Percentiles rank a stretch among this genome's conserved stretches.
Conservation (phyloP, 2,797 vertebrate species). For the Microctenopoma lineatum region DNA sequence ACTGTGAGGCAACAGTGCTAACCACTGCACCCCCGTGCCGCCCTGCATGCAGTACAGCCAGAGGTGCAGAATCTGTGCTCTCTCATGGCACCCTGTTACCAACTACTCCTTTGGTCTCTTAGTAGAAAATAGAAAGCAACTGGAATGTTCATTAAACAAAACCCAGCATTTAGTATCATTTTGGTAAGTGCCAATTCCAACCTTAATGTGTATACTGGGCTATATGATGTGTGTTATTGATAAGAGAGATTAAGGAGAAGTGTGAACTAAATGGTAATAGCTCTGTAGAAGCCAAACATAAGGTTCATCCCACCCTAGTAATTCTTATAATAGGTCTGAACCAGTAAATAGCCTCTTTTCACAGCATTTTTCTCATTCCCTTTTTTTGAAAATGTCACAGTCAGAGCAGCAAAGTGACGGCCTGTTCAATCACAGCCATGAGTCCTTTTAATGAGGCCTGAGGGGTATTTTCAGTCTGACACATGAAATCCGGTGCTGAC, state of each 20-base stretch:
- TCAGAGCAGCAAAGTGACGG: conserved; percentile 32
- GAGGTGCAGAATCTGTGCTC: too few species aligned
- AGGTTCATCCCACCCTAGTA: neutral
- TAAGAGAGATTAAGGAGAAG: too few species aligned
- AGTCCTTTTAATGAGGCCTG: conserved; percentile 54
- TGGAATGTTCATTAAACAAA: neutral
- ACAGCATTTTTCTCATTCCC: conserved; percentile 25
- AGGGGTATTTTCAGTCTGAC: conserved; percentile 44
- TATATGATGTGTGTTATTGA: neutral
- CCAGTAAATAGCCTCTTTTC: conserved; percentile 4
- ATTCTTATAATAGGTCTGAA: conserved; percentile 11
- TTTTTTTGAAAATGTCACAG: conserved; percentile 55
- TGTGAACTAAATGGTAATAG: neutral
- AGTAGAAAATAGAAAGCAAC: neutral
- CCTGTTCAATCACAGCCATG: conserved; percentile 46
- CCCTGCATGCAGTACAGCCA: too few species aligned
- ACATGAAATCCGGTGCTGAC: conserved; percentile 41
- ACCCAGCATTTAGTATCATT: neutral
- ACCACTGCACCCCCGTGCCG: too few species aligned
- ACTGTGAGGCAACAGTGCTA: too few species aligned
- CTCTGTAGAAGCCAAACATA: neutral
- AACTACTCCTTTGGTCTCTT: conserved; percentile 1
- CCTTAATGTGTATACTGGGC: neutral
- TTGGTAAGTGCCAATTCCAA: neutral
- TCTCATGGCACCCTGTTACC: neutral